phyloP scores from a whole-genome alignment of 2,797 vertebrate species.

The Hapalemur alaotrensis region DNA sequence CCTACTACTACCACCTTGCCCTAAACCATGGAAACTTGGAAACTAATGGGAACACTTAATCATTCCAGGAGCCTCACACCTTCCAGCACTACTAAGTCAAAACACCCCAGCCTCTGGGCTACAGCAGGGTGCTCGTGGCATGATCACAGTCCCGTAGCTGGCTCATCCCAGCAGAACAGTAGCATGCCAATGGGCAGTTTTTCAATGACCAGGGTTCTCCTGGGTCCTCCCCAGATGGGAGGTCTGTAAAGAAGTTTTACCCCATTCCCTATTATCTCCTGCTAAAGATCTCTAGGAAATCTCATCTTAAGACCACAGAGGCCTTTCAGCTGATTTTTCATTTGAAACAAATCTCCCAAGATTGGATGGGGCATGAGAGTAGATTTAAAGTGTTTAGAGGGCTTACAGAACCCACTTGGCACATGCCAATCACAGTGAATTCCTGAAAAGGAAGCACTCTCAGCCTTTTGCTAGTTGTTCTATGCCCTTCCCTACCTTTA shows the following conservation, averaged over 20 bases:
- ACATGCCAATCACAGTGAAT: not conserved
- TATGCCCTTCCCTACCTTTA: not conserved
- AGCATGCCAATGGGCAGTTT: not conserved
- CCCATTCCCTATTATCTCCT: not conserved
- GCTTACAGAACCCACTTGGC: slow-evolving; percentile 3
- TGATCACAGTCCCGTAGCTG: not conserved
- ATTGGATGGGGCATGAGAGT: not conserved
- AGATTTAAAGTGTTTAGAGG: not conserved
- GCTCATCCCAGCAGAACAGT: not conserved
- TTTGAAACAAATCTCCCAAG: not conserved
- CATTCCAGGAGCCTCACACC: slow-evolving; percentile 19
- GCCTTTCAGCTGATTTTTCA: not conserved
- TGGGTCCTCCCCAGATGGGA: not conserved
- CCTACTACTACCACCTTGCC: not conserved
- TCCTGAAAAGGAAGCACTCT: not conserved
- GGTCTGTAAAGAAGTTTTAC: not conserved
- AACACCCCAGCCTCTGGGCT: not conserved
- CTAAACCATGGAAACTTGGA: not conserved
- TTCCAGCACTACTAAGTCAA: not conserved
- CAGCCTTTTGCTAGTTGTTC: not conserved
- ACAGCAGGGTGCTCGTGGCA: not conserved
- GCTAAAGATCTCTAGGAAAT: not conserved
- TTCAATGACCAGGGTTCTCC: not conserved
- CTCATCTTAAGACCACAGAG: not conserved
- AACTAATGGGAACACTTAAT: not conserved